Evolutionary conservation across 1,140 invertebrate species (phyloP), one percentile per base, ranked within the genome.

Genomic region (Marisa cornuarietis): DNA sequence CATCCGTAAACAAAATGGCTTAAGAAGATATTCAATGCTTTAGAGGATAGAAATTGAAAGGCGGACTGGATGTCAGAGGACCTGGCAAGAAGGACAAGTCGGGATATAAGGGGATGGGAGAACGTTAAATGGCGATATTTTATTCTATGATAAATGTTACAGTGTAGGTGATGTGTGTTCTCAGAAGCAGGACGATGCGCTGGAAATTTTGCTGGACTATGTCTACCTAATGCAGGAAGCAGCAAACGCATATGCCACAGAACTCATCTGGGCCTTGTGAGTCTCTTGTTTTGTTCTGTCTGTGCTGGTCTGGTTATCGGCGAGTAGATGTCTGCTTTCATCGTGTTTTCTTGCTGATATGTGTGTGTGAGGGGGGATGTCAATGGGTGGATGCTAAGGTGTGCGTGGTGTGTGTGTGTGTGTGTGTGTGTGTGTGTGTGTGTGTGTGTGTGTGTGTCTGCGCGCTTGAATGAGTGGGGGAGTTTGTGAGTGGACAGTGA

Each of bases 251-350:
- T 77, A 69, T 63, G 76, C 76, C 49, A 77, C 65, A 22, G 63
- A 68, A 42, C 76, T 77, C 76, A 77, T 62, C 76, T 77, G 76
- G 75, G 51, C 65, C 16, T 65, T 77, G 76, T 77, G 24, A 77
- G 75, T 77, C 0, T 14, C 24, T 20, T 66, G 14, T 16, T n/a
- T 22, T 5, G 24, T 11, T 51, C 69, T 42, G 10, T 16, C 31
- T 31, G 8, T 49, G 9, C 49, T 71, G 11, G 24, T 54, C 42
- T 52, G 49, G 18, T 52, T 18, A 52, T 7, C 7, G 49, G 9
- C 1, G n/a, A 52, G 18, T 22, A 31, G 3, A 31, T 26, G 69
- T 42, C n/a, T 51, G 51, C 20, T 49, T 42, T 49, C 31, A 71
- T 42, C 31, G 20, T 5, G 22, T 1, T 42, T 31, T 71, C 18